phyloP scores from a whole-genome alignment of 1,140 invertebrate genomes.

The Apis laboriosa region DNA sequence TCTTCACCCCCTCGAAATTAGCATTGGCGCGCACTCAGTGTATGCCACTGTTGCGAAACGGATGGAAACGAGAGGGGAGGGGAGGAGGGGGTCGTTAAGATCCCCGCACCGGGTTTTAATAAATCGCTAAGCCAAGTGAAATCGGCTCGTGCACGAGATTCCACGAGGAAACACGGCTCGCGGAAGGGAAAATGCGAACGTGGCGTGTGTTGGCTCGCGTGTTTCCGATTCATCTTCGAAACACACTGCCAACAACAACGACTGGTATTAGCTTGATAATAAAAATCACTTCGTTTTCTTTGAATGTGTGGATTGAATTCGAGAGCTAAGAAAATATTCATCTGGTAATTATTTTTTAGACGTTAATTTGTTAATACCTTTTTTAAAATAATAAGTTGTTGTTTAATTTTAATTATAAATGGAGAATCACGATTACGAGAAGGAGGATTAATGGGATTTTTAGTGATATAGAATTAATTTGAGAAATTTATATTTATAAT shows the following conservation, averaged over 20 bases:
- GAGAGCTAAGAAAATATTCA: too few relatives aligned
- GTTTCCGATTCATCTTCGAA: conserved; percentile 44
- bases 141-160: conserved; percentile 3
- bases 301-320: not conserved
- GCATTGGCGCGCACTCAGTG: not conserved
- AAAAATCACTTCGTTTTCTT: conserved; percentile 27
- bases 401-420: too few relatives aligned
- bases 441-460: too few relatives aligned
- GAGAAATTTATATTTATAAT: too few relatives aligned
- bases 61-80: not conserved
- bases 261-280: conserved; percentile 13
- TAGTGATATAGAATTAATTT: too few relatives aligned
- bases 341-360: too few relatives aligned
- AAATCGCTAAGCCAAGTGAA: not conserved
- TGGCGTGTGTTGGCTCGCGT: conserved; percentile 43
- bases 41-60: not conserved
- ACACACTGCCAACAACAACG: conserved; percentile 13
- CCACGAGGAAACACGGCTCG: not conserved
- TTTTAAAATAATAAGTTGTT: too few relatives aligned
- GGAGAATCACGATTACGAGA: too few relatives aligned
- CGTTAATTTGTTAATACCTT: too few relatives aligned
- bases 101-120: conserved; percentile 8
- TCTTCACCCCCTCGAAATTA: not conserved
- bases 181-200: conserved; percentile 31
- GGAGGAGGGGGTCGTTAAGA: not conserved